Conservation (phyloP, 1,140 invertebrate genomes). For the Helicorthomorpha holstii region DNA sequence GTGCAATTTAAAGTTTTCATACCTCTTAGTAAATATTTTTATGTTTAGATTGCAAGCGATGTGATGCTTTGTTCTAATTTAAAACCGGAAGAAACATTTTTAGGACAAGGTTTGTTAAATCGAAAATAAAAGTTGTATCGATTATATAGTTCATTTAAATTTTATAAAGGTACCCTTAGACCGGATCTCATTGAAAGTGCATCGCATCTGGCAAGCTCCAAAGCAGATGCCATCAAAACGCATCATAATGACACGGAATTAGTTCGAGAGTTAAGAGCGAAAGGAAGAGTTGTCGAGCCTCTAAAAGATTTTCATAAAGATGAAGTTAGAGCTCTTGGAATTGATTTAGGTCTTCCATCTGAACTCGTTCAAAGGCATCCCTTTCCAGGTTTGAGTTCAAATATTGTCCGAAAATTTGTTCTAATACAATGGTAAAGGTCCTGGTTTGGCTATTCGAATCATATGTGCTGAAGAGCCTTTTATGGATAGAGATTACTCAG, state of each 20-base stretch:
- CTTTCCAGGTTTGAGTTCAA: slow-evolving; percentile 62
- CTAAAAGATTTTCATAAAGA: slow-evolving; percentile 98
- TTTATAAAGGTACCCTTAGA: slow-evolving; percentile 59
- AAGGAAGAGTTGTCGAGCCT: slow-evolving; percentile 90
- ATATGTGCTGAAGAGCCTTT: slow-evolving; percentile 93
- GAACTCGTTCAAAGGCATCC: slow-evolving; percentile 87
- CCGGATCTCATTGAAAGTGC: slow-evolving; percentile 98
- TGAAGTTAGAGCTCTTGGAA: slow-evolving; percentile 65
- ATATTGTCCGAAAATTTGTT: background rate
- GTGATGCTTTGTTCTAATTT: slow-evolving; percentile 49
- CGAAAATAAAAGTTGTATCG: background rate
- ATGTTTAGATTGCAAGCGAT: slow-evolving; percentile 25
- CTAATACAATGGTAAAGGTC: slow-evolving; percentile 21
- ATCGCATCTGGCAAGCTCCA: slow-evolving; percentile 61
- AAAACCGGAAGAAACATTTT: slow-evolving; percentile 65
- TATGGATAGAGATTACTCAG: slow-evolving; percentile 85
- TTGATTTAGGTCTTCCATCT: slow-evolving; percentile 70
- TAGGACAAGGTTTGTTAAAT: slow-evolving; percentile 43
- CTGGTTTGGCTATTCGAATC: slow-evolving; percentile 82
- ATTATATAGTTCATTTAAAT: background rate
- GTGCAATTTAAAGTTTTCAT: no score
- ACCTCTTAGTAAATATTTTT: slow-evolving; percentile 1
- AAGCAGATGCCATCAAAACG: slow-evolving; percentile 95
- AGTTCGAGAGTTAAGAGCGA: slow-evolving; percentile 65
- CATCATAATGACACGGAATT: slow-evolving; percentile 98